Evolutionary conservation across 1,140 invertebrate genomes (phyloP).

Genomic region (Ruditapes philippinarum): DNA sequence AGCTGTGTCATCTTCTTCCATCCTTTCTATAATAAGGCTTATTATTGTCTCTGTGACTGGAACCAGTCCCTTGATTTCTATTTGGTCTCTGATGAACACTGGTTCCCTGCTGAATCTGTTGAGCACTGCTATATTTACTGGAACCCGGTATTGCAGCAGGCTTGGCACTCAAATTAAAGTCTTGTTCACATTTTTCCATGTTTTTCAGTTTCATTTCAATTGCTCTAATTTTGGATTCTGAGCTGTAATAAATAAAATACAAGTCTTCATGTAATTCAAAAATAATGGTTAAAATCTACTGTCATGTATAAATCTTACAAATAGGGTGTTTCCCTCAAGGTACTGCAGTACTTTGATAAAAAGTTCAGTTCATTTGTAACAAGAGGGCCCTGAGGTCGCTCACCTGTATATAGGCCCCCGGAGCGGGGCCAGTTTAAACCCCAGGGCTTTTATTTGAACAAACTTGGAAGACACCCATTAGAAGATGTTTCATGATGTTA

Average conservation of each 20-base stretch:
- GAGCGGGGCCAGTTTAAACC: no score
- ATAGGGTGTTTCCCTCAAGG: no score
- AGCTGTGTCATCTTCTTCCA: slow-evolving; percentile 48
- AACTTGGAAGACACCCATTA: no score
- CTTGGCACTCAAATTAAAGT: slow-evolving; percentile 67
- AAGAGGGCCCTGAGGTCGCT: no score
- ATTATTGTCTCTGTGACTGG: slow-evolving; percentile 20
- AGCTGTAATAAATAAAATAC: slow-evolving; percentile 62
- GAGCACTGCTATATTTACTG: slow-evolving; percentile 70
- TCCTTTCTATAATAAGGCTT: slow-evolving; percentile 54
- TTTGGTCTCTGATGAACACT: slow-evolving; percentile 23
- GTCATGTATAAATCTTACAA: no score
- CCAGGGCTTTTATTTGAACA: no score
- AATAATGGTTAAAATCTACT: no score
- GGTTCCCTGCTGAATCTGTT: slow-evolving; percentile 21
- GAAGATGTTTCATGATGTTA: no score
- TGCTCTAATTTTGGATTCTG: slow-evolving; percentile 76
- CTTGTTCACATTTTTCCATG: slow-evolving; percentile 73
- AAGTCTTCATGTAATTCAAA: no score
- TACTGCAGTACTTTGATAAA: no score
- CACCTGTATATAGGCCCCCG: no score
- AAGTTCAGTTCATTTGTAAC: no score
- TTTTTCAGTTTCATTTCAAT: slow-evolving; percentile 79
- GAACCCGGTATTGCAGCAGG: slow-evolving; percentile 72
- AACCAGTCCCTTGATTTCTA: background rate